phyloP scores from a whole-genome alignment of 2,797 vertebrate species.

The Helostoma temminkii region DNA sequence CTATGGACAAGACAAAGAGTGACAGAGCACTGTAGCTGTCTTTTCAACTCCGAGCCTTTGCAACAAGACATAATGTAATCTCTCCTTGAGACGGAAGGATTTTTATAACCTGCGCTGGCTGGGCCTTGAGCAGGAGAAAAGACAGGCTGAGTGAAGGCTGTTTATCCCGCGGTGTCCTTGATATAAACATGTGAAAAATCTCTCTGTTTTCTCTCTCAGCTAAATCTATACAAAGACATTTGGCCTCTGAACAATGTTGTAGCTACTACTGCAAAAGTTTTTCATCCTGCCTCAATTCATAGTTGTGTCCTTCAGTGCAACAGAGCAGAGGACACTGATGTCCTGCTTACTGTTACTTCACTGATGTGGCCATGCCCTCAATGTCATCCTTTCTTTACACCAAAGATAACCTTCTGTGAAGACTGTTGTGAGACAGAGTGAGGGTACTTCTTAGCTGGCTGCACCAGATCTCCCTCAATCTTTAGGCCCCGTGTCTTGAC shows the following conservation, averaged over 20 bases:
- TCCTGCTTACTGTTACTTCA: constrained; percentile 57
- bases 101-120: constrained; percentile 80
- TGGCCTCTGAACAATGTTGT: constrained; percentile 74
- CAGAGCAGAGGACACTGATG: constrained; percentile 47
- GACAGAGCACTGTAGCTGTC: constrained; percentile 54
- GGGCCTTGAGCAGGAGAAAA: constrained; percentile 80
- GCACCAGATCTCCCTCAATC: not conserved
- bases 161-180: constrained; percentile 81
- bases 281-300: constrained; percentile 74
- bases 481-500: not conserved
- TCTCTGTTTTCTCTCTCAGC: constrained; percentile 73
- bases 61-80: constrained; percentile 83
- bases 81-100: constrained; percentile 82
- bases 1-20: constrained; percentile 54
- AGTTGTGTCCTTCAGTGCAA: constrained; percentile 62
- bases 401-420: constrained; percentile 46
- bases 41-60: constrained; percentile 76
- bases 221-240: constrained; percentile 84
- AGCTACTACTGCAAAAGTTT: constrained; percentile 68
- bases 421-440: constrained; percentile 13
- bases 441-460: constrained; percentile 10
- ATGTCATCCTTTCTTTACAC: constrained; percentile 56
- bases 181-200: constrained; percentile 85
- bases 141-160: constrained; percentile 80
- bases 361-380: constrained; percentile 58